phyloP scores from a whole-genome alignment of 2,113 vertebrate genomes.

The Toxotes jaculatrix region DNA sequence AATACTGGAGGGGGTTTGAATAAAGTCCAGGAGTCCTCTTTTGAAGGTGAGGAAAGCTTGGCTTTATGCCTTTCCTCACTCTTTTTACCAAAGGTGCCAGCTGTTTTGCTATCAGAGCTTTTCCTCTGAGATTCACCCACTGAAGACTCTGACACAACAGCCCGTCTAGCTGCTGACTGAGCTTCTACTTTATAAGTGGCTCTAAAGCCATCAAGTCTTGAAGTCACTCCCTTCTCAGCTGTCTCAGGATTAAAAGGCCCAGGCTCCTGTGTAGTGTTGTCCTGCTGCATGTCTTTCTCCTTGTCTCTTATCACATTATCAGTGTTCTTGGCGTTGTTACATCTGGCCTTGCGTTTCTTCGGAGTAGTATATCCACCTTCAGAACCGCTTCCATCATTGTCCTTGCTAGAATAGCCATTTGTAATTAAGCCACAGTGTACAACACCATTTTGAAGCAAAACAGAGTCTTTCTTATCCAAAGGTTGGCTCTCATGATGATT shows the following conservation, averaged over 20 bases:
- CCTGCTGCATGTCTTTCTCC: constrained; percentile 90
- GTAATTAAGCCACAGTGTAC: constrained; percentile 90
- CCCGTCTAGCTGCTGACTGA: constrained; percentile 71
- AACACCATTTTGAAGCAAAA: constrained; percentile 91
- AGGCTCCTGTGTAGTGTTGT: constrained; percentile 86
- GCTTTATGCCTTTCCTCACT: constrained; percentile 95
- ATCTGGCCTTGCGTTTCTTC: constrained; percentile 93
- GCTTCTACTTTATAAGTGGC: constrained; percentile 88
- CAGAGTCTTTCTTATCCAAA: constrained; percentile 88
- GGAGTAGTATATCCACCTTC: constrained; percentile 96
- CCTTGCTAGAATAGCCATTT: constrained; percentile 94
- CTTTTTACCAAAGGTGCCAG: constrained; percentile 89
- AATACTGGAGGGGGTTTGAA: constrained; percentile 99
- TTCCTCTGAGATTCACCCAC: constrained; percentile 88
- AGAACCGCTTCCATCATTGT: constrained; percentile 95
- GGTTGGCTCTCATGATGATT: constrained; percentile 87
- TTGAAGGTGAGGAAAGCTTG: constrained; percentile 89
- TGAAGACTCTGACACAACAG: constrained; percentile 77
- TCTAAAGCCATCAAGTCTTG: constrained; percentile 84
- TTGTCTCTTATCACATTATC: constrained; percentile 89
- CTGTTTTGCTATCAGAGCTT: constrained; percentile 90
- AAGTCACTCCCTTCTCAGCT: constrained; percentile 86
- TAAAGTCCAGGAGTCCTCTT: constrained; percentile 98
- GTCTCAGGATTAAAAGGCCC: constrained; percentile 86
- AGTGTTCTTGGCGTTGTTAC: constrained; percentile 90